Base-by-base conservation (phyloP, 2,113 vertebrate species). In the Cisticola juncidis region DNA sequence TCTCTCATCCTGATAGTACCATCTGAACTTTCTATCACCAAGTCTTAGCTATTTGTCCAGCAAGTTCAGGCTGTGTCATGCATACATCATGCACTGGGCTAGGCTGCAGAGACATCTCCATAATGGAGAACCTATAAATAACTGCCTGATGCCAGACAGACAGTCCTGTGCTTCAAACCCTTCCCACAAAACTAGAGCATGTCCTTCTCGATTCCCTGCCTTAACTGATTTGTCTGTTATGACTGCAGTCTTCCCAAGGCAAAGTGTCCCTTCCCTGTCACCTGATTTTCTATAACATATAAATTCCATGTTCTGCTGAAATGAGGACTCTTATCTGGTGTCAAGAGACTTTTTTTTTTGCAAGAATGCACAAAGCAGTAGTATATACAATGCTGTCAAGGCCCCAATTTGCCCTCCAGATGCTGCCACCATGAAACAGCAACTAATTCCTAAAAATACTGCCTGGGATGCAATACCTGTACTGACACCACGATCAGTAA, bases 401-500 rank as follows among this genome's bases (percentile, higher is more conserved):
- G 65, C 74, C 33, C 23, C 23, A 77, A 5, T 4, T 40, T 24
- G 19, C 40, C 14, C 19, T 80, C 24, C 38, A 73, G 38, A 62
- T 38, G 26, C 45, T 89, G 21, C 26, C 44, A 70, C 77, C 58
- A 33, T 50, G 48, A 91, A 81, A 45, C 8, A 65, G 15, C 4
- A 69, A 60, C 5, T 53, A 56, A 76, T 85, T 90, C 36, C 48
- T 66, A 38, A 61, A 81, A 83, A 6, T 18, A 29, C 47, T 60
- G 24, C 9, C 25, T 47, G 10, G 18, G 6, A 47, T 88, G 12
- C 25, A 94, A 96, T 87, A 99, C 99, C 98, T 99, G 99, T 42
- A 98, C 83, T 53, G 97, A 99, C 68, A 99, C 98, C 23, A 98
- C 98, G 1, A 98, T 93, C 57, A 99, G 97, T 86, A 99, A 97